phyloP scores from a whole-genome alignment of 2,888 invertebrate genomes.

The Endomychus coccineus region DNA sequence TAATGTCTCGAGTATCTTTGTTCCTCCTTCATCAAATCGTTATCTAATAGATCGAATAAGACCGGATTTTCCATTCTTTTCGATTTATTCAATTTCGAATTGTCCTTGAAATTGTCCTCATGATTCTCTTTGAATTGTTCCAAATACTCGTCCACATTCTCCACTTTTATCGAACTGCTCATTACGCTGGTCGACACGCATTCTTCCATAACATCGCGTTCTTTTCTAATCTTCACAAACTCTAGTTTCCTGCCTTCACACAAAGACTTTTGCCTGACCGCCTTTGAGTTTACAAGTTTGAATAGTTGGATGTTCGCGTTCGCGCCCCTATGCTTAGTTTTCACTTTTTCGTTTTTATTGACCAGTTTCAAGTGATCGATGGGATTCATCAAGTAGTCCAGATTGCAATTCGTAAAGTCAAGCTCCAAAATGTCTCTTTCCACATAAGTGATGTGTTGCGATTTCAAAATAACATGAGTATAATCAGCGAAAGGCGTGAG shows the following conservation, averaged over 20 bases:
- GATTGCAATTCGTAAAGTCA: constrained; percentile 27
- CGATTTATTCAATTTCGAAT: neutral
- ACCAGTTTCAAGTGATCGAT: constrained; percentile 27
- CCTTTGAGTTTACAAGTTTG: constrained; percentile 12
- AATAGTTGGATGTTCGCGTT: constrained; percentile 30
- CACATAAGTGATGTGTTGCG: constrained; percentile 13
- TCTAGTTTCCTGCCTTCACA: constrained; percentile 8
- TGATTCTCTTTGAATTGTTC: constrained; percentile 5
- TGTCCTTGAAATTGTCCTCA: constrained; percentile 12
- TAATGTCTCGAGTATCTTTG: constrained; percentile 26
- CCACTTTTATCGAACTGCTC: constrained; percentile 4
- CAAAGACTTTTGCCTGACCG: constrained; percentile 10
- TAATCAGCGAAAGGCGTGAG: constrained; percentile 36
- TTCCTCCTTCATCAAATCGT: neutral
- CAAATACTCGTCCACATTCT: constrained; percentile 3
- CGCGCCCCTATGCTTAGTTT: constrained; percentile 30
- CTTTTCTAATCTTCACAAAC: neutral
- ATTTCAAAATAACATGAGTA: constrained; percentile 21
- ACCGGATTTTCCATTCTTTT: neutral
- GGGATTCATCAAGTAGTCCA: constrained; percentile 33
- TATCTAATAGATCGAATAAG: constrained; percentile 6
- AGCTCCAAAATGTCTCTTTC: constrained; percentile 25
- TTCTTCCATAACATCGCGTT: constrained; percentile 11
- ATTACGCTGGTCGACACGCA: constrained; percentile 10
- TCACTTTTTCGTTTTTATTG: constrained; percentile 18